Base-by-base conservation (phyloP, 2,113 vertebrate species). In the Dinomys branickii region DNA sequence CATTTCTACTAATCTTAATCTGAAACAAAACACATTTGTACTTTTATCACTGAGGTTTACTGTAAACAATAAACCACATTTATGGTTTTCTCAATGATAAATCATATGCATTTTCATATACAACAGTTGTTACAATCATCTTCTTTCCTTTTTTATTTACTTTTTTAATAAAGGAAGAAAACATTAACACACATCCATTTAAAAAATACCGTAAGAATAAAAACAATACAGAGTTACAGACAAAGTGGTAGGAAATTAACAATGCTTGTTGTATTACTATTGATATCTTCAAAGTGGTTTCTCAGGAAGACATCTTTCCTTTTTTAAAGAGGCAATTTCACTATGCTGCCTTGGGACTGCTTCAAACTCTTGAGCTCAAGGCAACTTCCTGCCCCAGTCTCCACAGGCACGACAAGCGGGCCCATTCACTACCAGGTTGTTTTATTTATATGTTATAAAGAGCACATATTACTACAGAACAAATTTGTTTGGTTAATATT, bases 61-160 rank as follows among this genome's bases (percentile, higher is more conserved):
- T 69, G 4, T 83, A 71, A 87, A 5, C 35, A 93, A 69, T 41
- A 78, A 38, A 71, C 10, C 38, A 44, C 20, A 26, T 38, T 38
- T 44, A 22, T 82, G 44, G 85, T 73, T 96, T 47, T 90, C 12
- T 75, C 56, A 90, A 10, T 54, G 89, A 56, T 28, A 89, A 61
- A 93, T 81, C n/a, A 77, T 13, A 94, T 9, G 52, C 9, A 88
- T 85, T 91, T 96, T 93, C 71, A 78, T 69, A 24, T 59, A 59
- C 26, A 75, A 89, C 2, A 75, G 8, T 65, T 94, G 20, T 50
- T 63, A 10, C 11, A 91, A n/a, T 91, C 22, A 56, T 90, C 61
- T 86, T 38, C 90, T 84, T 85, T 77, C 12, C 24, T 77, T 77
- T 77, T 77, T 47, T 28, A 44, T n/a, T n/a, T n/a, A n/a, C n/a